Evolutionary conservation across 1,140 invertebrate species (phyloP), one percentile per base, ranked within the genome.

Genomic region (Drosophila subpulchrella): DNA sequence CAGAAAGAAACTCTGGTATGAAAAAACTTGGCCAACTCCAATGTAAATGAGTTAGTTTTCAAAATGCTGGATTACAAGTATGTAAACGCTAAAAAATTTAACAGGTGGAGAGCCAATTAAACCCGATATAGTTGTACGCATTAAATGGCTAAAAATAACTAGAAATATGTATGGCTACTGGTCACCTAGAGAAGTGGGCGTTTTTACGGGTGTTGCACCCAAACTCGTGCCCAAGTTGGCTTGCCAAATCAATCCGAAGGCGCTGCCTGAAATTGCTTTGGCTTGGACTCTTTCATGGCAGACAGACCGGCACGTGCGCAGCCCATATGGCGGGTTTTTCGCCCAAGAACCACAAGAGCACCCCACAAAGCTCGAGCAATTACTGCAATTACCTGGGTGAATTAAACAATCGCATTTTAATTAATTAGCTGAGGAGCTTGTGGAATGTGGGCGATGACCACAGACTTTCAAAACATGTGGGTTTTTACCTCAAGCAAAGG

Each of bases 351-450:
- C 54, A 56, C 46, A 12, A 17, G 75, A 75, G 54, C 54, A 59
- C 32, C 17, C 47, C 32, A 32, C 51, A 55, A 73, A 76, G 41
- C 41, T 48, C 54, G 34, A 30, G 47, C 48, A 85, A 78, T 78
- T 82, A 86, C 53, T 82, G 58, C 62, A 76, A 80, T 67, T 71
- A 70, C 61, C 68, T 67, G 53, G 57, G 24, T 46, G 75, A 78
- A 78, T 75, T 58, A 60, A 85, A 66, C 74, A 78, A 88, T 85
- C 78, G 47, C 65, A 66, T 62, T 8, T 34, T 34, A 57, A 73
- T 81, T 67, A 78, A 85, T 82, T 88, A 82, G 55, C 46, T 46
- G 36, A 54, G 59, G 65, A 42, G 50, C 57, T 46, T 48, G 61
- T 54, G 78, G 74, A 86, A 81, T 75, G 75, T 51, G 46, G 30